Evolutionary conservation across 2,113 vertebrate genomes (phyloP).

Genomic region (Hyperoodon ampullatus): DNA sequence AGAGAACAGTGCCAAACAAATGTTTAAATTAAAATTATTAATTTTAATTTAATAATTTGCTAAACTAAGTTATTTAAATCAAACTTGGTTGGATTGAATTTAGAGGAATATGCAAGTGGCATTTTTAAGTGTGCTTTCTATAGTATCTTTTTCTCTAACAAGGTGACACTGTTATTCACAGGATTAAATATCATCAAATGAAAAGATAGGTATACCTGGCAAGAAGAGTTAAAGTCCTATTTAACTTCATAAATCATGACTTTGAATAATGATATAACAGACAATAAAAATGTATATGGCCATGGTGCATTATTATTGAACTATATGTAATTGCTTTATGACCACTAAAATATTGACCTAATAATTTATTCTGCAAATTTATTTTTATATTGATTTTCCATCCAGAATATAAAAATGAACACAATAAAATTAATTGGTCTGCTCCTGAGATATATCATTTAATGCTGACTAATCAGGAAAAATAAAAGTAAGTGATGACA

Average conservation of each 20-base stretch:
- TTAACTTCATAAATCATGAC: neutral
- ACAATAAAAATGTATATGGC: neutral
- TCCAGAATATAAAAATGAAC: neutral
- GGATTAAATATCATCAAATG: neutral
- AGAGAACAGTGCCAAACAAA: neutral
- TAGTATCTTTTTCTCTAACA: neutral
- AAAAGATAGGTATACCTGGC: neutral
- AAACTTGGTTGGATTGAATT: neutral
- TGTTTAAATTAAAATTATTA: neutral
- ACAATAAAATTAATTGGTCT: neutral
- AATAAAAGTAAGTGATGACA: neutral
- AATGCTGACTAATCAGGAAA: neutral
- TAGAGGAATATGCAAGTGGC: neutral
- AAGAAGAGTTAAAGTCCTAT: neutral
- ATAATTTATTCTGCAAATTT: neutral
- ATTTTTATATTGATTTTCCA: neutral
- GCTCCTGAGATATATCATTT: neutral
- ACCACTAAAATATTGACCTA: neutral
- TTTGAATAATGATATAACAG: neutral
- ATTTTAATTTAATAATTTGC: neutral
- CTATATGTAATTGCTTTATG: neutral
- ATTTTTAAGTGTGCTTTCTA: neutral
- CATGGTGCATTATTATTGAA: neutral
- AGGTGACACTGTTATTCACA: neutral
- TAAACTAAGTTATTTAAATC: neutral